phyloP scores from a whole-genome alignment of 2,797 vertebrate species.

The Epinephelus coioides region DNA sequence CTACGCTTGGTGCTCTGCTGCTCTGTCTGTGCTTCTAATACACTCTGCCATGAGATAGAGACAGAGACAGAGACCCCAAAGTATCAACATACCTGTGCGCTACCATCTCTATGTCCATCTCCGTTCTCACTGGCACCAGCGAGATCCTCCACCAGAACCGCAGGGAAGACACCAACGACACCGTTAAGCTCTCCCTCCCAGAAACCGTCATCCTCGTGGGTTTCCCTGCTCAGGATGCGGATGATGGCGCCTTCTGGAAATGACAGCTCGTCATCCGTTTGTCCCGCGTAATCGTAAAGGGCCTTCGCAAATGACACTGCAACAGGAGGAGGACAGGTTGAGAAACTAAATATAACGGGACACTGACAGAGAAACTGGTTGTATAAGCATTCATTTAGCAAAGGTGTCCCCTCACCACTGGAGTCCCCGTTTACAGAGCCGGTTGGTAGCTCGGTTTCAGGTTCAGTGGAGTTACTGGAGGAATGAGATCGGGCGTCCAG shows the following conservation, averaged over 20 bases:
- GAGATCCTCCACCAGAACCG: constrained; percentile 94
- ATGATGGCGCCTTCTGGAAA: constrained; percentile 97
- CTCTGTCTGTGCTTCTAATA: no score
- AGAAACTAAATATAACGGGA: background rate
- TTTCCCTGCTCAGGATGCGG: constrained; percentile 95
- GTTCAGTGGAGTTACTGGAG: constrained; percentile 94
- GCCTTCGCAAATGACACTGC: constrained; percentile 95
- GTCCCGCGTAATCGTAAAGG: constrained; percentile 96
- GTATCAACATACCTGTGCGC: constrained; percentile 83
- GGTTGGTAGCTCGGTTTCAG: constrained; percentile 84
- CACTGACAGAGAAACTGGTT: background rate
- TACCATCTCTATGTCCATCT: constrained; percentile 82
- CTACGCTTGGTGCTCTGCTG: no score
- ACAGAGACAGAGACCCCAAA: no score
- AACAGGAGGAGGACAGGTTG: background rate
- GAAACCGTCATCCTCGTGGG: constrained; percentile 97
- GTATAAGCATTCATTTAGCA: background rate
- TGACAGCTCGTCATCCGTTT: constrained; percentile 94
- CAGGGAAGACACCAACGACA: constrained; percentile 92
- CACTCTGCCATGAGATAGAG: no score
- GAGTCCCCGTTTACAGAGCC: constrained; percentile 90
- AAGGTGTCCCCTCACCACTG: constrained; percentile 84
- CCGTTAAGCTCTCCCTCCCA: constrained; percentile 97
- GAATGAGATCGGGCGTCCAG: constrained; percentile 94
- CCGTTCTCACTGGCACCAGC: constrained; percentile 83